Base-by-base conservation (phyloP, 1,140 invertebrate species). In the Agraylea sexmaculata region DNA sequence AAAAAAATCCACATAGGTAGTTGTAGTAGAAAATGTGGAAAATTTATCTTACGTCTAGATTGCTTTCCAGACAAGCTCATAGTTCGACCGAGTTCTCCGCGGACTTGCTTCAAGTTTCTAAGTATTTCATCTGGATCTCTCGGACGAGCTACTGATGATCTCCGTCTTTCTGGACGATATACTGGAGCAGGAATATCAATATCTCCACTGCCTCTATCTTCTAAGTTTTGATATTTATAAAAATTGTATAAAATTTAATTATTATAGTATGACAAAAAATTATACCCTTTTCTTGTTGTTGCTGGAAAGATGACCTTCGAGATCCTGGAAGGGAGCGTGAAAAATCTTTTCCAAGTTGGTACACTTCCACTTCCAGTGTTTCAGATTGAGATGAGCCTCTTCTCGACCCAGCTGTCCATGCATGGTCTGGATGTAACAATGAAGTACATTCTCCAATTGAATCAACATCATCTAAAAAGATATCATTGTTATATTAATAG, bases 331-430 rank as follows among this genome's bases (percentile, higher is more conserved):
- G 62, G 11, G 84, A 87, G 50, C 81, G 73, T 12, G 83, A 87
- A 58, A 87, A 87, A 62, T 87, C 83, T 57, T 84, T 83, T 36
- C 72, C 80, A 12, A 87, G 69, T 59, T 87, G 81, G 55, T 87
- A 87, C 0, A 83, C 80, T 55, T 89, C 84, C 17, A 84, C 77
- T 56, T 88, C 84, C 15, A 87, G 66, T 33, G 83, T 81, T 52
- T 87, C 84, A 1, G 83, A 87, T 53, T 87, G 83, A 19, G 81
- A 85, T 8, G 84, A 87, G 16, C 86, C 84, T 22, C 84, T 72
- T 36, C 84, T 63, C 0, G 83, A 85, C 30, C 77, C 79, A 3
- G 65, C 71, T 18, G 76, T 71, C 72, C 77, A 87, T 1, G 84
- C 84, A 54, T 85, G 79, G 62, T 89, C 84, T 0, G 84, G 86